Conservation (phyloP, 2,797 vertebrate species). For the Sebastes miniatus region DNA sequence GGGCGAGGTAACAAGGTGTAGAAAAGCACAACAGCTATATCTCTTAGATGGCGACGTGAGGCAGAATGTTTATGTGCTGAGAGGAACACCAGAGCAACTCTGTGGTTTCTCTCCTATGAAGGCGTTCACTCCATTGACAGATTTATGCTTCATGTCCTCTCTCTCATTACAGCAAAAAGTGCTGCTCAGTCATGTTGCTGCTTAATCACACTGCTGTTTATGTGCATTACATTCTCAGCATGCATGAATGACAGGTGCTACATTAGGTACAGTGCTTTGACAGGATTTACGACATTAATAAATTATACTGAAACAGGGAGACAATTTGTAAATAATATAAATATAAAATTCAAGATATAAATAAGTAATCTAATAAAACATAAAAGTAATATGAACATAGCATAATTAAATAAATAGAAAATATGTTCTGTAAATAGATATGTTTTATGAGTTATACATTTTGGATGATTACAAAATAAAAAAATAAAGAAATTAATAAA, state of each 20-base stretch:
- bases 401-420: not conserved
- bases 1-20: slow-evolving; percentile 62
- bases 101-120: slow-evolving; percentile 19
- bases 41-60: slow-evolving; percentile 41
- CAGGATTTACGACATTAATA: not conserved
- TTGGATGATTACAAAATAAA: not conserved
- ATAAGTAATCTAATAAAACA: not conserved
- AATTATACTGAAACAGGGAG: no score
- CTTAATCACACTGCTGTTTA: slow-evolving; percentile 18
- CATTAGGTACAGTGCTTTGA: not conserved
- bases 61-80: slow-evolving; percentile 43
- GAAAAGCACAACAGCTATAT: slow-evolving; percentile 73
- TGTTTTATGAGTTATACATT: not conserved
- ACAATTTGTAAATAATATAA: not conserved
- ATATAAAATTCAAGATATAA: not conserved
- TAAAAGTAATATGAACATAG: not conserved
- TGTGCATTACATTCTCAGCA: not conserved
- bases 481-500: no score
- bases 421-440: not conserved
- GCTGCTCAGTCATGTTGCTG: slow-evolving; percentile 6
- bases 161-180: slow-evolving; percentile 8
- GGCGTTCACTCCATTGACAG: slow-evolving; percentile 8
- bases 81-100: slow-evolving; percentile 13
- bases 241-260: not conserved
- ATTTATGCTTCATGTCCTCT: slow-evolving; percentile 22